Percentiles rank a stretch among this genome's conserved stretches.
These are phyloP conservation scores for Flexamia atlantica DNA, from an alignment of 2,888 invertebrate genomes.

Conservation along the genomic window DNA sequence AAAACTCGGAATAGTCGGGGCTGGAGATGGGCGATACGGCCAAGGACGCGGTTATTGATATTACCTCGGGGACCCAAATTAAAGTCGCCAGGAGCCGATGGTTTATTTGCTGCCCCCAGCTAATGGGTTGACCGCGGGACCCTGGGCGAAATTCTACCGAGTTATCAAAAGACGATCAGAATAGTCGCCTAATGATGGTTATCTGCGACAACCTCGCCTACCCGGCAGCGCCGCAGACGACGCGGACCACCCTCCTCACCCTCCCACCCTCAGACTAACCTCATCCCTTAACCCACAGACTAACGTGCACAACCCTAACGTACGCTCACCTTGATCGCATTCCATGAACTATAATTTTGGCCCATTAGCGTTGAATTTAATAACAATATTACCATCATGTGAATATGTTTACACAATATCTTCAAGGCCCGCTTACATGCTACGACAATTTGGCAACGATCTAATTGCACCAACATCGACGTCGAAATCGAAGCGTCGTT, in stretches of 20 bases:
- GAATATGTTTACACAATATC: too few relatives aligned
- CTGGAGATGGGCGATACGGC: constrained; percentile 38
- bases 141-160: constrained; percentile 22
- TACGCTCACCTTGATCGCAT: too few relatives aligned
- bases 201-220: constrained; percentile 13
- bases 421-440: too few relatives aligned
- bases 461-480: too few relatives aligned
- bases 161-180: constrained; percentile 58
- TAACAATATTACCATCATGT: too few relatives aligned
- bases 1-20: constrained; percentile 30
- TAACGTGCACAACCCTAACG: too few relatives aligned
- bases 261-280: neutral
- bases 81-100: constrained; percentile 51
- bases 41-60: constrained; percentile 44
- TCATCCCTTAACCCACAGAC: constrained; percentile 5
- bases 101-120: constrained; percentile 37
- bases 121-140: constrained; percentile 52
- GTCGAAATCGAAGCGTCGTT: too few relatives aligned
- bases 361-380: too few relatives aligned
- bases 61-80: constrained; percentile 39
- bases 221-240: neutral
- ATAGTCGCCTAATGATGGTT: constrained; percentile 51
- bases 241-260: neutral
- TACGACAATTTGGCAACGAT: too few relatives aligned
- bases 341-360: too few relatives aligned